A percentile compares a stretch with the other conserved stretches of the same genome.
Evolutionary conservation across 2,797 vertebrate species (phyloP).

Genomic region (Chelon labrosus): DNA sequence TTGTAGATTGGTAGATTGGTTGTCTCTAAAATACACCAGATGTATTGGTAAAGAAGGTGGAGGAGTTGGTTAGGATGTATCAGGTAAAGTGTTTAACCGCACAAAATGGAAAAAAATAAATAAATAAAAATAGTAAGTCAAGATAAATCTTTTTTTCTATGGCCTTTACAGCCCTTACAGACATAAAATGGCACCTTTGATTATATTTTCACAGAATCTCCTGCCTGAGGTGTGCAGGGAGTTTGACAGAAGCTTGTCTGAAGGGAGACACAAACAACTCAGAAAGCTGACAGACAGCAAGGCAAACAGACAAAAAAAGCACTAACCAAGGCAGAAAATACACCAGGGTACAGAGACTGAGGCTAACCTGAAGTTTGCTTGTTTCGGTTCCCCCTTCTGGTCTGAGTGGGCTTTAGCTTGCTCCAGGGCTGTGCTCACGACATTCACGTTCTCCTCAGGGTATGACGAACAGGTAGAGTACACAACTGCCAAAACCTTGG

Average conservation of each 20-base stretch:
- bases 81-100: slow-evolving; percentile 20
- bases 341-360: slow-evolving; percentile 13
- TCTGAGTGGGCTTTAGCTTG: slow-evolving; percentile 47
- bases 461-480: slow-evolving; percentile 91
- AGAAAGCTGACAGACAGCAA: slow-evolving; percentile 34
- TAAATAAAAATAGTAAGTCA: slow-evolving; percentile 8
- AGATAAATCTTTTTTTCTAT: slow-evolving; percentile 27
- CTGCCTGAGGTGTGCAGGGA: slow-evolving; percentile 42
- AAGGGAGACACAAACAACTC: slow-evolving; percentile 47
- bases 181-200: slow-evolving; percentile 50
- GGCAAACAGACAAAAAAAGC: slow-evolving; percentile 28
- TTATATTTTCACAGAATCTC: slow-evolving; percentile 42
- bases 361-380: slow-evolving; percentile 83
- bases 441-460: slow-evolving; percentile 90
- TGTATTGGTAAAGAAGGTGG: slow-evolving; percentile 22
- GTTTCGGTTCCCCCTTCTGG: slow-evolving; percentile 75
- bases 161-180: slow-evolving; percentile 52
- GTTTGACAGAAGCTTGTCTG: slow-evolving; percentile 53
- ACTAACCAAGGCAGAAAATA: slow-evolving; percentile 20
- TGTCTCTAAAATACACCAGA: slow-evolving; percentile 11
- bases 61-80: slow-evolving; percentile 21
- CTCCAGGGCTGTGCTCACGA: slow-evolving; percentile 86
- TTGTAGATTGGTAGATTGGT: background rate
- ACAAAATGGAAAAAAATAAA: background rate
- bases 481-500: slow-evolving; percentile 86